Percentiles rank a stretch among this genome's conserved stretches.
These are phyloP conservation scores for Drosophila falleni DNA, from an alignment of 2,888 invertebrate species.

Conservation along the genomic window DNA sequence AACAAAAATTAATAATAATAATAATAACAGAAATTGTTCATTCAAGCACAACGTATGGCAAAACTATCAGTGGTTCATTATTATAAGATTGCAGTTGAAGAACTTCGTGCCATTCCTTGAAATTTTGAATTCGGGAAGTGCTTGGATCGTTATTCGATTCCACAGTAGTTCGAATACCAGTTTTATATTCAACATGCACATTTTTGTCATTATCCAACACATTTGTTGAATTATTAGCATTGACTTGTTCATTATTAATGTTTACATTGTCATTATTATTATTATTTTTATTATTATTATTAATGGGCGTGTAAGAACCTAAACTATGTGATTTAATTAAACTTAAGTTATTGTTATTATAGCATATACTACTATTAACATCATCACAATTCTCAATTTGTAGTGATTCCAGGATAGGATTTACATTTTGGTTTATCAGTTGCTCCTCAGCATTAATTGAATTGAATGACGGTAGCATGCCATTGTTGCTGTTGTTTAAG, in stretches of 20 bases:
- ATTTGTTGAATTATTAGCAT: constrained; percentile 20
- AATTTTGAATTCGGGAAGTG: constrained; percentile 84
- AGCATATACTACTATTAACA: constrained; percentile 60
- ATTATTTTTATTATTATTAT: constrained; percentile 44
- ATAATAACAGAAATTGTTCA: constrained; percentile 84
- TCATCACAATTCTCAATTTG: constrained; percentile 70
- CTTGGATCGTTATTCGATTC: constrained; percentile 57
- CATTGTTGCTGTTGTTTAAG: constrained; percentile 76
- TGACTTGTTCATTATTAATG: constrained; percentile 3
- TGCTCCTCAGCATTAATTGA: constrained; percentile 61
- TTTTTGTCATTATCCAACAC: constrained; percentile 10
- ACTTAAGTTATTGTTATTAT: constrained; percentile 65
- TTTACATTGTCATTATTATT: constrained; percentile 33
- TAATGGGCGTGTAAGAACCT: constrained; percentile 32
- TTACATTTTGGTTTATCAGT: constrained; percentile 26
- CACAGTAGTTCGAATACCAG: constrained; percentile 73
- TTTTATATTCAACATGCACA: constrained; percentile 69
- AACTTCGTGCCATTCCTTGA: constrained; percentile 97
- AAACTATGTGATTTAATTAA: constrained; percentile 56
- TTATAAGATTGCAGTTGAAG: constrained; percentile 90
- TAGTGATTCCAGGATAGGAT: constrained; percentile 26
- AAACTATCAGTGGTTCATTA: constrained; percentile 93
- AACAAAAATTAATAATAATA: not conserved
- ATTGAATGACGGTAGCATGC: constrained; percentile 81
- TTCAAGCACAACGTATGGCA: constrained; percentile 99